Evolutionary conservation across 2,797 vertebrate genomes (phyloP).

Genomic region (Phalanger gymnotis): DNA sequence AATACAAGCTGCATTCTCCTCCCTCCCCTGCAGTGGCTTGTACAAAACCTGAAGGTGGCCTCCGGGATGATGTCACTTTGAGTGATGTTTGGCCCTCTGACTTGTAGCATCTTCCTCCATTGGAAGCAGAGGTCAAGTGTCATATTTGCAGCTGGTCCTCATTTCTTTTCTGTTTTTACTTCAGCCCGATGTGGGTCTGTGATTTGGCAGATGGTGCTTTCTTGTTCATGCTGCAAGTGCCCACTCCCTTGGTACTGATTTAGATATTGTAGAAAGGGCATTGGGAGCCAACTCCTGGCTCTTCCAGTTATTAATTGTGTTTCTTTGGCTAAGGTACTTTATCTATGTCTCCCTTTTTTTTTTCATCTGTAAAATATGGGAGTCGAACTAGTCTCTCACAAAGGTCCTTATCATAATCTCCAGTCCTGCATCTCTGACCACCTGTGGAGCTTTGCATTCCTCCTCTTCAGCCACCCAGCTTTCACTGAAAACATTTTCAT

Average conservation of each 20-base stretch:
- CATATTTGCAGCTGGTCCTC: not conserved
- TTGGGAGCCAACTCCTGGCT: not conserved
- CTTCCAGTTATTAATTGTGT: not conserved
- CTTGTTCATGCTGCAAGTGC: not conserved
- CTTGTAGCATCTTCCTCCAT: not conserved
- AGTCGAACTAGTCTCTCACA: not conserved
- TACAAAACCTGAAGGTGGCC: not conserved
- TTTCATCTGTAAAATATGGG: not conserved
- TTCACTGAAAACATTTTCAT: not conserved
- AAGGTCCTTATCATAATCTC: not conserved
- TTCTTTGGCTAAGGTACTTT: not conserved
- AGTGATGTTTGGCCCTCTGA: not conserved
- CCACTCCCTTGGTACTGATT: not conserved
- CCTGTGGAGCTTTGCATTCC: not conserved
- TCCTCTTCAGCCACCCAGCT: not conserved
- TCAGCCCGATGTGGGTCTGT: not conserved
- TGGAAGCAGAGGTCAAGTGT: not conserved
- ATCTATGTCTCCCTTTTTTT: not conserved
- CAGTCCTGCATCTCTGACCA: not conserved
- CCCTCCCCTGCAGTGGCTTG: not conserved
- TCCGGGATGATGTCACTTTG: not conserved
- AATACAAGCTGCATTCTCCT: not conserved
- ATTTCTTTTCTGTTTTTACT: not conserved
- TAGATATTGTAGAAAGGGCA: not conserved
- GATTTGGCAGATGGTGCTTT: not conserved